Base-by-base conservation (phyloP, 2,113 vertebrate species). In the Vimba vimba region DNA sequence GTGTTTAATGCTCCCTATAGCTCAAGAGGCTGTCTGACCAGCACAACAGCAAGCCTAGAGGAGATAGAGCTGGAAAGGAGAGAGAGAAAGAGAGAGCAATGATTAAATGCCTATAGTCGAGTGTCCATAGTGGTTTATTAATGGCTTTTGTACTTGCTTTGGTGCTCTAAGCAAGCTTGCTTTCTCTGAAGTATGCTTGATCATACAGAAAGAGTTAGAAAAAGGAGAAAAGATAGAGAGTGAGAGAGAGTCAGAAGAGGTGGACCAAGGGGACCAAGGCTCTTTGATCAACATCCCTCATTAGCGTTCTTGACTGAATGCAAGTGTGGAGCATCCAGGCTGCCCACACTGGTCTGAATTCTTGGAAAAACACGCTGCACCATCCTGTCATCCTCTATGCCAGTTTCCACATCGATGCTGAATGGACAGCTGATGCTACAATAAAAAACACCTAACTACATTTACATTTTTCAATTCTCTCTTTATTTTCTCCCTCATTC, bases 41-140 rank as follows among this genome's bases (percentile, higher is more conserved):
- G 5, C 50, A 71, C 75, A 78, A 27, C 9, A 4, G 64, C 75
- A 43, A 19, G 66, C 60, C 21, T 55, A 17, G 30, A 79, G 84
- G 64, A 33, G 76, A 85, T 59, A 19, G 27, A 59, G 52, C n/a
- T 13, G 47, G 73, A 71, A 25, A 73, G 23, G 4, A 52, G 50
- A 52, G 15, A 52, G 19, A 57, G 30, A 30, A 13, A 25, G 50
- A 83, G 15, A 82, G 25, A 59, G 82, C 62, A 81, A 85, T 81
- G 86, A 89, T 86, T 89, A 89, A 86, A 83, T 57, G 71, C 73
- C 52, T 86, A 33, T 33, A 73, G 88, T 76, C 79, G 88, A 39
- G 80, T 52, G 47, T 82, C 36, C 59, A n/a, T 33, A 7, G 73
- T 84, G 82, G 82, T 87, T 85, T 83, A 85, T 85, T 87, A 87